Evolutionary conservation across 2,113 vertebrate species (phyloP).

Genomic region (Todiramphus chloris): DNA sequence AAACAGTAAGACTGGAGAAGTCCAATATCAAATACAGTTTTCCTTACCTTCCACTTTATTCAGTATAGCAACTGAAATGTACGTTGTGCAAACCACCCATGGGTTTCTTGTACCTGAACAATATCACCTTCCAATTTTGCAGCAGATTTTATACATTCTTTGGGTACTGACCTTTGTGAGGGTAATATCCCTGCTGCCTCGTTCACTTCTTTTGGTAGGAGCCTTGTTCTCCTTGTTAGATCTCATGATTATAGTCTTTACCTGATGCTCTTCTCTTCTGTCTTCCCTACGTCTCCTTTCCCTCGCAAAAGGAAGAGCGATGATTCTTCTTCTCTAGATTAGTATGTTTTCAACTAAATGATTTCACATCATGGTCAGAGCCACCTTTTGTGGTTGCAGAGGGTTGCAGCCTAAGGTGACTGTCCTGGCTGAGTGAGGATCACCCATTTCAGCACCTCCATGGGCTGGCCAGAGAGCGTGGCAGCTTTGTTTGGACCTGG

Average conservation of each 20-base stretch:
- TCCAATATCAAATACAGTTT: not conserved
- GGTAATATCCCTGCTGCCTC: not conserved
- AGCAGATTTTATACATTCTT: not conserved
- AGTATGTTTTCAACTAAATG: not conserved
- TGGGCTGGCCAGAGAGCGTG: rapidly evolving
- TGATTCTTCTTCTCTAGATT: not conserved
- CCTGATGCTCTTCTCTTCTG: not conserved
- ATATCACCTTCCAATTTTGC: not conserved
- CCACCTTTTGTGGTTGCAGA: not conserved
- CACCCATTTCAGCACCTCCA: not conserved
- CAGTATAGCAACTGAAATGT: not conserved
- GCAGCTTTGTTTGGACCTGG: not conserved
- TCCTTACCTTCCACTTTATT: not conserved
- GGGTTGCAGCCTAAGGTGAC: not conserved
- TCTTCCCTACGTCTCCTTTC: not conserved
- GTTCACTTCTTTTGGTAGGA: not conserved
- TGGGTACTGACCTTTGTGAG: not conserved
- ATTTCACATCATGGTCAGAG: not conserved
- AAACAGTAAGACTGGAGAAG: not conserved
- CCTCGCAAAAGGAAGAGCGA: not conserved
- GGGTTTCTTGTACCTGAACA: not conserved
- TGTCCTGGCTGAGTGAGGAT: not conserved
- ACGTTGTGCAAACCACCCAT: not conserved
- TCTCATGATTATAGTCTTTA: not conserved
- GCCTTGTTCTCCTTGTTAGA: not conserved